Percentiles rank a stretch among this genome's conserved stretches.
phyloP scores from a whole-genome alignment of 2,113 vertebrate genomes.

The Drymodes brunneopygia region DNA sequence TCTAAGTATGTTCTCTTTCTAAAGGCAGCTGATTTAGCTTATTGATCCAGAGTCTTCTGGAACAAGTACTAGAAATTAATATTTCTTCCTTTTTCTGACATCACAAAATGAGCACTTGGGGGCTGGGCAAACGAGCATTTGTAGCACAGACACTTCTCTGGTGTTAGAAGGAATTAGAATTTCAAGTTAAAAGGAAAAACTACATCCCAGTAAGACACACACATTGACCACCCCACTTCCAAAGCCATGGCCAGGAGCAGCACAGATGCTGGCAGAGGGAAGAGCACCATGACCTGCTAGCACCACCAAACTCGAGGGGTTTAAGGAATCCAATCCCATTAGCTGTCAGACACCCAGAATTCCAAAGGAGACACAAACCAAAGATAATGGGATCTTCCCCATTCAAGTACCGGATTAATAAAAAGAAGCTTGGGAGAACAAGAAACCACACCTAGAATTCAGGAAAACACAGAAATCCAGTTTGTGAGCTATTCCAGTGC shows the following conservation, averaged over 20 bases:
- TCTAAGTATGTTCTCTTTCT: neutral
- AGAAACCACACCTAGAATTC: constrained; percentile 23
- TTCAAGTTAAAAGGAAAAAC: constrained; percentile 45
- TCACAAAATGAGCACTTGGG: neutral
- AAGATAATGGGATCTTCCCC: constrained; percentile 7
- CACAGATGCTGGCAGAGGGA: constrained; percentile 25
- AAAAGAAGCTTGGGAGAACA: neutral
- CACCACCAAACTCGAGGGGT: neutral
- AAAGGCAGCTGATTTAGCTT: neutral
- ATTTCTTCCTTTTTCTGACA: neutral
- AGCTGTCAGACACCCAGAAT: constrained; percentile 30
- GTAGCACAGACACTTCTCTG: constrained; percentile 18
- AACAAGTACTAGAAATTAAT: neutral
- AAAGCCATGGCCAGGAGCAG: constrained; percentile 31
- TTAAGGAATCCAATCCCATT: constrained; percentile 22
- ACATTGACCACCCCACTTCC: neutral
- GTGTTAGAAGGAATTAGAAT: constrained; percentile 47
- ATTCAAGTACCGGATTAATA: constrained; percentile 22
- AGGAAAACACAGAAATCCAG: constrained; percentile 46
- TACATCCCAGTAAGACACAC: neutral
- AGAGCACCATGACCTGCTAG: constrained; percentile 24
- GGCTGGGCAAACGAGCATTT: constrained; percentile 43
- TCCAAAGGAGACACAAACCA: constrained; percentile 23
- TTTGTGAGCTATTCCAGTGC: neutral
- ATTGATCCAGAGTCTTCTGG: neutral